These are phyloP conservation scores for Thymelicus acteon DNA, from an alignment of 2,888 invertebrate genomes.

Conservation along the genomic window DNA sequence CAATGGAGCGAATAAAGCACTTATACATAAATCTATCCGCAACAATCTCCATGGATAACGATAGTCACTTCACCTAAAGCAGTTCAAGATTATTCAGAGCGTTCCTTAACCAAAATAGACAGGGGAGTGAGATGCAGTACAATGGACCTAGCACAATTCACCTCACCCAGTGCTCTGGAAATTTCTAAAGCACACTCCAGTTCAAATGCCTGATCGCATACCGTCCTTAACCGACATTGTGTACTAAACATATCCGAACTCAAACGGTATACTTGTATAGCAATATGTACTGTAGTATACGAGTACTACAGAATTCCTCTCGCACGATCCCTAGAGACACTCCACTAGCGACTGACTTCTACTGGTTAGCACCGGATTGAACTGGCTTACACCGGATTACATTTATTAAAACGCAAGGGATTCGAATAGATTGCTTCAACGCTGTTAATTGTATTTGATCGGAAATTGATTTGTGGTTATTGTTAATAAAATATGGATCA, in stretches of 20 bases:
- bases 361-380: slow-evolving; percentile 47
- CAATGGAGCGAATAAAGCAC: too few species aligned
- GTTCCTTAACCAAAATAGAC: slow-evolving; percentile 25
- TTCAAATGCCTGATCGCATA: slow-evolving; percentile 34
- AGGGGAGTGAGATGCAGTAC: slow-evolving; percentile 17
- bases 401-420: slow-evolving; percentile 49
- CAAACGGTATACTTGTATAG: slow-evolving; percentile 52
- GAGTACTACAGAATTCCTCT: slow-evolving; percentile 45
- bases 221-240: slow-evolving; percentile 25
- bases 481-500: too few species aligned
- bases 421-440: slow-evolving; percentile 20
- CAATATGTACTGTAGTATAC: too few species aligned
- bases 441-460: slow-evolving; percentile 13
- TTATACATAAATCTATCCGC: too few species aligned
- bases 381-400: slow-evolving; percentile 50
- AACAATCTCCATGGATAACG: not conserved
- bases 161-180: slow-evolving; percentile 32
- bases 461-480: too few species aligned
- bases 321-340: slow-evolving; percentile 28
- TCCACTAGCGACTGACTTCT: slow-evolving; percentile 33
- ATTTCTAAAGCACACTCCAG: slow-evolving; percentile 42
- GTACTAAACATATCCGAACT: slow-evolving; percentile 33
- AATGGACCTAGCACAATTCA: slow-evolving; percentile 15
- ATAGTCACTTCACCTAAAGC: slow-evolving; percentile 1
- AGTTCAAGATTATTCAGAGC: slow-evolving; percentile 7